Evolutionary conservation across 2,888 invertebrate species (phyloP).

Genomic region (Spodoptera exigua): DNA sequence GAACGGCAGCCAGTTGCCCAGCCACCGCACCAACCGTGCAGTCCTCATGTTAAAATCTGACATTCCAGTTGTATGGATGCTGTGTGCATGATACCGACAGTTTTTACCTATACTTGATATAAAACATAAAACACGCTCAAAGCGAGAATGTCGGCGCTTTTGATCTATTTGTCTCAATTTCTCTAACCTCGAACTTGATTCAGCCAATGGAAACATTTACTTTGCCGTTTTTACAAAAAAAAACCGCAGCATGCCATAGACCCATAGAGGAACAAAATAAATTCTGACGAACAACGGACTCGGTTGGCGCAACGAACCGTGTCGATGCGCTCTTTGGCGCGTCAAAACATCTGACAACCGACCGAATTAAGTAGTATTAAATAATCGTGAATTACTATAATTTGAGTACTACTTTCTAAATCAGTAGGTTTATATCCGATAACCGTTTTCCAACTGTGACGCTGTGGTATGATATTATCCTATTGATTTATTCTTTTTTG

Average conservation of each 20-base stretch:
- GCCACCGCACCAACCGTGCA: no score
- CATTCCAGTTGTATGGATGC: no score
- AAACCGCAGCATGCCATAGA: slow-evolving; percentile 24
- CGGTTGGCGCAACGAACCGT: slow-evolving; percentile 57
- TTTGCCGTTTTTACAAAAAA: slow-evolving; percentile 15
- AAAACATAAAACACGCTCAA: no score
- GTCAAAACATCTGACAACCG: slow-evolving; percentile 51
- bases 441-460: slow-evolving; percentile 33
- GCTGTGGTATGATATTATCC: slow-evolving; percentile 24
- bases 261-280: slow-evolving; percentile 46
- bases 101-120: no score
- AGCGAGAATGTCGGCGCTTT: no score
- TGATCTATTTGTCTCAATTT: slow-evolving; percentile 16
- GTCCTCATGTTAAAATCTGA: no score
- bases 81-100: no score
- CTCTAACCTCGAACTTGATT: slow-evolving; percentile 14
- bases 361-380: slow-evolving; percentile 46
- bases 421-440: slow-evolving; percentile 12
- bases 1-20: no score
- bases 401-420: slow-evolving; percentile 27
- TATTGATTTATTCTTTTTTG: slow-evolving; percentile 23
- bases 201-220: slow-evolving; percentile 26
- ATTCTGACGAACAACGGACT: slow-evolving; percentile 49
- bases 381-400: slow-evolving; percentile 35
- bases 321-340: slow-evolving; percentile 49